These are phyloP conservation scores for Eupithecia tripunctaria DNA, from an alignment of 2,888 invertebrate species.

Conservation along the genomic window DNA sequence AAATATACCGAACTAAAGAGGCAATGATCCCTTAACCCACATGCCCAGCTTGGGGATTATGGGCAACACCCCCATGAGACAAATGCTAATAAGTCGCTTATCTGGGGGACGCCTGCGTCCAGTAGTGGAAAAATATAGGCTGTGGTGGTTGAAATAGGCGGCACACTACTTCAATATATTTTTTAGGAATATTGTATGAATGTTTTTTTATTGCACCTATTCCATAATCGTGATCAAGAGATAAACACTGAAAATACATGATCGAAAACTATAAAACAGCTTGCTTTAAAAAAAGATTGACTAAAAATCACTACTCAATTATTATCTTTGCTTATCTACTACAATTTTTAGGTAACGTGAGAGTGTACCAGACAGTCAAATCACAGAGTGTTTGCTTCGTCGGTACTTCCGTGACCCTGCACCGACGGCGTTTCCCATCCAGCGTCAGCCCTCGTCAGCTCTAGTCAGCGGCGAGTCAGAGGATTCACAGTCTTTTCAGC, in stretches of 20 bases:
- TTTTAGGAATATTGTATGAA: too few relatives aligned
- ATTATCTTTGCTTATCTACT: neutral
- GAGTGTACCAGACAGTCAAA: neutral
- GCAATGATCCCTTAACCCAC: too few relatives aligned
- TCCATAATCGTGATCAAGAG: neutral
- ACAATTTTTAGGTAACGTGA: neutral
- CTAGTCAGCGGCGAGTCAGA: constrained; percentile 52
- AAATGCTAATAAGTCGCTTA: too few relatives aligned
- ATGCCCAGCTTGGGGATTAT: too few relatives aligned
- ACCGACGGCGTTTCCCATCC: constrained; percentile 44
- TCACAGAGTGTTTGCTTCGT: neutral
- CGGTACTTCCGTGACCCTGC: constrained; percentile 49
- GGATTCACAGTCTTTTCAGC: neutral
- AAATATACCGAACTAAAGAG: too few relatives aligned
- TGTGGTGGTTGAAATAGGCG: too few relatives aligned
- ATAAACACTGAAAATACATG: neutral
- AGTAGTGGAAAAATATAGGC: too few relatives aligned
- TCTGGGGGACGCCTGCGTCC: too few relatives aligned
- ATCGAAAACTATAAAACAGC: neutral
- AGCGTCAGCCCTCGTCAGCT: constrained; percentile 57
- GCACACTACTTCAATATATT: neutral
- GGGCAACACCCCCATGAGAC: too few relatives aligned
- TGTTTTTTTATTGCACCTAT: too few relatives aligned
- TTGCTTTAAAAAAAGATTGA: neutral
- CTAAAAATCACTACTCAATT: neutral